Percentiles rank a stretch among this genome's conserved stretches.
Conservation (phyloP, 2,888 invertebrate species). For the Volucella bombylans region DNA sequence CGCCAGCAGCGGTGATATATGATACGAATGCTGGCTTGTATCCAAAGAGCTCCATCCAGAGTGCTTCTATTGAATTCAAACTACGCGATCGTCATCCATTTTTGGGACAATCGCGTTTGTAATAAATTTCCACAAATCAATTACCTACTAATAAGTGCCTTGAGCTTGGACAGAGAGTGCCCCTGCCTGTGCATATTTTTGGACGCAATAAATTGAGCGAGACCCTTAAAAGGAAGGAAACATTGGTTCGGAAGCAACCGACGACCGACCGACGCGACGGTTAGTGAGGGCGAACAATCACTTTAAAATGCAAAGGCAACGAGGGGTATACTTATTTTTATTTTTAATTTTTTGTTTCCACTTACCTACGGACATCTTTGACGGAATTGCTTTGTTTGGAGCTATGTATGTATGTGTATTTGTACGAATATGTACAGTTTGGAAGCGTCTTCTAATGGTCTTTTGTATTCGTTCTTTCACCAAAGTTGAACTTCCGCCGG, state of each 20-base stretch:
- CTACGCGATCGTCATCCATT: slow-evolving; percentile 43
- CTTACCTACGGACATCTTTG: slow-evolving; percentile 75
- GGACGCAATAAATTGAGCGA: slow-evolving; percentile 38
- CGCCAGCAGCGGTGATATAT: slow-evolving; percentile 21
- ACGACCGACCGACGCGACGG: no score
- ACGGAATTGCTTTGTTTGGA: slow-evolving; percentile 39
- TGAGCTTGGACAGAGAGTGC: slow-evolving; percentile 17
- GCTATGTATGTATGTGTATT: neutral
- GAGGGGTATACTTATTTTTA: slow-evolving; percentile 22
- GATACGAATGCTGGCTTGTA: neutral
- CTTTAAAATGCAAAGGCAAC: slow-evolving; percentile 47
- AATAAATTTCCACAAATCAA: slow-evolving; percentile 71
- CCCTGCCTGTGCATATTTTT: slow-evolving; percentile 36
- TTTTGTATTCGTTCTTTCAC: slow-evolving; percentile 70
- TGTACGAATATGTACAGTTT: slow-evolving; percentile 43
- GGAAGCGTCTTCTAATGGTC: slow-evolving; percentile 63
- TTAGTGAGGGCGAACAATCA: neutral
- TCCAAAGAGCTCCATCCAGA: slow-evolving; percentile 17
- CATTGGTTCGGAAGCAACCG: slow-evolving; percentile 5
- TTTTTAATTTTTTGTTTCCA: slow-evolving; percentile 13
- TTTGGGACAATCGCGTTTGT: slow-evolving; percentile 65
- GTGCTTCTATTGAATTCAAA: slow-evolving; percentile 68
- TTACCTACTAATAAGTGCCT: slow-evolving; percentile 51
- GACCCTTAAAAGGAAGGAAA: slow-evolving; percentile 56
- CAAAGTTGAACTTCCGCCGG: slow-evolving; percentile 75